phyloP scores from a whole-genome alignment of 2,888 invertebrate species.

The Caenorhabditis sinica region DNA sequence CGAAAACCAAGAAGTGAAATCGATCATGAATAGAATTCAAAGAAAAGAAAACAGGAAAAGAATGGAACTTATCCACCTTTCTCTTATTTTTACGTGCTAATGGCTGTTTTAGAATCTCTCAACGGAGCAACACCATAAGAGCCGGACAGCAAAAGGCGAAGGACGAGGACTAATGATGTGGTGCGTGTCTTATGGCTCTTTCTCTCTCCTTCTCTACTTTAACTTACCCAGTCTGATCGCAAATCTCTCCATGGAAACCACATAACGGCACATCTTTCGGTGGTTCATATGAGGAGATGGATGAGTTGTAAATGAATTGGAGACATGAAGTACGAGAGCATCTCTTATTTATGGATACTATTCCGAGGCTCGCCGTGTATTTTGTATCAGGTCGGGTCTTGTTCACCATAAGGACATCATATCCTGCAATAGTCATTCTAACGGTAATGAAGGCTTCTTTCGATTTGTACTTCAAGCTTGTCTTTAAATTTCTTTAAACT shows the following conservation, averaged over 20 bases:
- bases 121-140: constrained; percentile 2
- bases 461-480: too few species aligned
- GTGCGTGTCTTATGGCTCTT: constrained; percentile 5
- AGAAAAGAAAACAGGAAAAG: background rate
- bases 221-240: constrained; percentile 78
- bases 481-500: too few species aligned
- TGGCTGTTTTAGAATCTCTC: background rate
- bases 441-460: too few species aligned
- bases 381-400: background rate
- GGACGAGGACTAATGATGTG: constrained; percentile 43
- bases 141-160: constrained; percentile 6
- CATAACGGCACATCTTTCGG: constrained; percentile 76
- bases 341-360: constrained; percentile 11
- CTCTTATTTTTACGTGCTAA: constrained; percentile 7
- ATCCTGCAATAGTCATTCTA: constrained; percentile 25
- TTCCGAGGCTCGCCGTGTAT: constrained; percentile 14
- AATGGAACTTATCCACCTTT: background rate
- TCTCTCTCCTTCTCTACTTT: background rate
- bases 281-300: constrained; percentile 6
- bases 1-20: background rate
- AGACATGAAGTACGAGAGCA: constrained; percentile 38
- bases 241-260: constrained; percentile 79
- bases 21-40: background rate
- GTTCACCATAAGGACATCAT: constrained; percentile 28
- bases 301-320: constrained; percentile 24